Evolutionary conservation across 2,113 vertebrate species (phyloP).

Genomic region (Xiphorhynchus elegans): DNA sequence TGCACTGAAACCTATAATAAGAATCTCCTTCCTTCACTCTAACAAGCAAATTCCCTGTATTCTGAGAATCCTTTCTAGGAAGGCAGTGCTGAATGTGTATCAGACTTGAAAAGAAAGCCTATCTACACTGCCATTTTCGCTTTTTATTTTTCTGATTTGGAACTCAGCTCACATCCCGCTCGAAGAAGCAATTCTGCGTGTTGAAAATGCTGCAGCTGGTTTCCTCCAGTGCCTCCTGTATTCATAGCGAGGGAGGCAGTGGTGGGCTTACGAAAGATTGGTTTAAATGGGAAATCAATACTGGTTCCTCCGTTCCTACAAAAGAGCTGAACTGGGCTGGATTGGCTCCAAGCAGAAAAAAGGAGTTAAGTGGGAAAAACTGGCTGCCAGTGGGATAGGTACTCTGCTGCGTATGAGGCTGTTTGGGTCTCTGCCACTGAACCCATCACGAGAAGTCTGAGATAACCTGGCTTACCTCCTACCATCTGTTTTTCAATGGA

Average conservation of each 20-base stretch:
- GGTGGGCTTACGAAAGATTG: constrained; percentile 42
- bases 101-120: constrained; percentile 66
- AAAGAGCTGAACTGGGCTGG: constrained; percentile 69
- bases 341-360: constrained; percentile 49
- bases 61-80: constrained; percentile 57
- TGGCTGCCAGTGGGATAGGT: constrained; percentile 38
- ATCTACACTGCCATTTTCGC: constrained; percentile 42
- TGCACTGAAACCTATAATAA: constrained; percentile 51
- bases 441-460: constrained; percentile 46
- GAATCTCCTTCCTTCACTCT: constrained; percentile 58
- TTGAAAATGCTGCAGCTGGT: constrained; percentile 62
- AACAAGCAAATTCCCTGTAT: constrained; percentile 72
- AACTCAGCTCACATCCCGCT: constrained; percentile 59
- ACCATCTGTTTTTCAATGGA: constrained; percentile 48
- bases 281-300: constrained; percentile 69
- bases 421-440: constrained; percentile 54
- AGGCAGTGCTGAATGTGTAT: constrained; percentile 53
- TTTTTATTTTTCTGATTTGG: constrained; percentile 63
- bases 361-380: constrained; percentile 43
- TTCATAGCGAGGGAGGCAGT: constrained; percentile 48
- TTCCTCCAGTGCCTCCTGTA: not conserved
- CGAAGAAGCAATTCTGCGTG: constrained; percentile 46
- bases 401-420: not conserved
- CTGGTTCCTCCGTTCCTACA: constrained; percentile 65
- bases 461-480: constrained; percentile 51